phyloP scores from a whole-genome alignment of 2,888 invertebrate species.

The Acleris holmiana region DNA sequence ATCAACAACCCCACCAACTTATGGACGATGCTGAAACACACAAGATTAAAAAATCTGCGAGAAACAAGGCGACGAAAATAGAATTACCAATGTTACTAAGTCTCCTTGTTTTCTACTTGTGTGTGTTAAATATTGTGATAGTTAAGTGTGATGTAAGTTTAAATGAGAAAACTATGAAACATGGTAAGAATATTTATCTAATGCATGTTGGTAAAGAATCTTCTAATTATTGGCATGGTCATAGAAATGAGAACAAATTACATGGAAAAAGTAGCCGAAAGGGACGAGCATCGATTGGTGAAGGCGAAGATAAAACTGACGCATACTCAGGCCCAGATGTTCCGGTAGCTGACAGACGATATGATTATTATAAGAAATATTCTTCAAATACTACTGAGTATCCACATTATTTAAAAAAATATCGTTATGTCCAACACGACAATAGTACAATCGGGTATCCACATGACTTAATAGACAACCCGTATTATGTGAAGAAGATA shows the following conservation, averaged over 20 bases:
- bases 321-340: constrained; percentile 56
- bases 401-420: constrained; percentile 47
- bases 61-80: constrained; percentile 42
- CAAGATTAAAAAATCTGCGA: constrained; percentile 64
- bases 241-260: constrained; percentile 53
- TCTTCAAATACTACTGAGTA: constrained; percentile 57
- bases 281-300: constrained; percentile 53
- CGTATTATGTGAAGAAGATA: constrained; percentile 71
- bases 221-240: constrained; percentile 52
- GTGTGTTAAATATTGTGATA: constrained; percentile 76
- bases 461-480: constrained; percentile 65
- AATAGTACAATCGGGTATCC: constrained; percentile 66
- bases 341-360: constrained; percentile 63
- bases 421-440: constrained; percentile 57
- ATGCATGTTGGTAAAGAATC: constrained; percentile 51
- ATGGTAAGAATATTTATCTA: constrained; percentile 49
- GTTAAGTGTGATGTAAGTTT: constrained; percentile 78
- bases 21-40: constrained; percentile 78
- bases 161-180: constrained; percentile 64
- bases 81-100: constrained; percentile 58
- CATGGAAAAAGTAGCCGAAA: constrained; percentile 54
- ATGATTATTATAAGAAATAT: constrained; percentile 61
- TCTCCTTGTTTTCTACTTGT: constrained; percentile 71
- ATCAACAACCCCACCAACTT: constrained; percentile 52
- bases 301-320: constrained; percentile 58